Evolutionary conservation across 2,113 vertebrate genomes (phyloP).

Genomic region (Phyllostomus hastatus): DNA sequence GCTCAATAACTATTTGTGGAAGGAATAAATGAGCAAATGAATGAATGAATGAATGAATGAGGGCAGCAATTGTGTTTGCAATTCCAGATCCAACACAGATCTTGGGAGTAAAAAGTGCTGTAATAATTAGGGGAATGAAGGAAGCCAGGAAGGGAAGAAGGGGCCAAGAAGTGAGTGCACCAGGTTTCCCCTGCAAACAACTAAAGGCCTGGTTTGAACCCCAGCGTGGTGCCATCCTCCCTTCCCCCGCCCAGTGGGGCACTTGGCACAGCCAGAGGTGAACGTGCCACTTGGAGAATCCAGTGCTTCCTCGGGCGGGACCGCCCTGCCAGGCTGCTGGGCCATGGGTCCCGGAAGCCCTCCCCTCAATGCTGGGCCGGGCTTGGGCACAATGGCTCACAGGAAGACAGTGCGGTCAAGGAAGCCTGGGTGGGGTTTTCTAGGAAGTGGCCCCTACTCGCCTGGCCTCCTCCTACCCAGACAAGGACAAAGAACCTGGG

Average conservation of each 20-base stretch:
- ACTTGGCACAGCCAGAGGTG: conserved; percentile 29
- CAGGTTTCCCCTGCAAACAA: not conserved
- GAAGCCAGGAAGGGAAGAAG: not conserved
- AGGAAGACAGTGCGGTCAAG: conserved; percentile 27
- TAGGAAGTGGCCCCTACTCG: conserved; percentile 38
- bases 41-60: not conserved
- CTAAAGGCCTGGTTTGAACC: not conserved
- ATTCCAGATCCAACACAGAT: not conserved
- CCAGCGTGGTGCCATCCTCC: not conserved
- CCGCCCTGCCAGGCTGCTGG: conserved; percentile 56
- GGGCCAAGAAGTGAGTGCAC: not conserved
- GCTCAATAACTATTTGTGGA: not conserved
- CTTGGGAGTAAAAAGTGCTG: not conserved
- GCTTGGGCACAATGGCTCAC: conserved; percentile 44
- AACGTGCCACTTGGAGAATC: conserved; percentile 61
- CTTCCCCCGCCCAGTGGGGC: not conserved
- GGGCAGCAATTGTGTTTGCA: not conserved
- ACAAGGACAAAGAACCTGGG: not conserved
- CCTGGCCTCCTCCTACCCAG: not conserved
- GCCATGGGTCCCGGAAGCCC: conserved; percentile 46
- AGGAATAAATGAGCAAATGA: not conserved
- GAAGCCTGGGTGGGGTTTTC: conserved; percentile 63
- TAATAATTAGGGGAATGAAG: not conserved
- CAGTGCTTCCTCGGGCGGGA: conserved; percentile 32
- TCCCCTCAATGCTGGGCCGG: not conserved